Evolutionary conservation across 2,113 vertebrate genomes (phyloP), one percentile per base, ranked within the genome.

Genomic region (Burhinus oedicnemus): DNA sequence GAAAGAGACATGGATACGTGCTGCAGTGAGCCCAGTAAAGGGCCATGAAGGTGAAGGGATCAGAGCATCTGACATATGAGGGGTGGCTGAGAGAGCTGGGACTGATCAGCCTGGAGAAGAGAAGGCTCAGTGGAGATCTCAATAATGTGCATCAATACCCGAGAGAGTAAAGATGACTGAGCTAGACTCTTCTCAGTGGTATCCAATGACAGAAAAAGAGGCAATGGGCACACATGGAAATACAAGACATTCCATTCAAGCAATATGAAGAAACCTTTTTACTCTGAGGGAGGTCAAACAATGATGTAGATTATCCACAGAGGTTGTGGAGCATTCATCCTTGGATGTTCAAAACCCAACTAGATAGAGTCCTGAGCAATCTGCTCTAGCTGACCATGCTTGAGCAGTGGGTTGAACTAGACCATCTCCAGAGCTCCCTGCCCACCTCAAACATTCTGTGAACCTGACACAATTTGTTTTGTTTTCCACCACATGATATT

Each of bases 201-300:
- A 47, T 47, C 14, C 36, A 61, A 2, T 9, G 15, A 40, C 49
- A 70, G 32, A 75, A 70, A 61, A 15, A 83, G 19, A 14, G 71
- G 19, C 9, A 86, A 38, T 5, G 2, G 36, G 42, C 23, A 40
- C 15, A 23, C 1, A 19, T 1, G 55, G n/a, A 86, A 90, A 68
- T 29, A 49, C 11, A 62, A 72, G 21, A n/a, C 8, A 7, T 49
- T 16, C 6, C 7, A 32, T 12, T 42, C 9, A 68, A 68, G 72
- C 10, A 52, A 9, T 5, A 82, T 38, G 8, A 49, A 40, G 74
- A 26, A n/a, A 9, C 3, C 16, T 58, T 5, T 49, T n/a, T 47
- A 25, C 19, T 14, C 11, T 12, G 3, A 79, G 19, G 4, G 12
- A 61, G 21, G 45, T 57, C 3, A 4, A 62, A 71, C 0, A 0